These are phyloP conservation scores for Gryon sp. DNA, from an alignment of 1,140 invertebrate genomes.

Conservation along the genomic window DNA sequence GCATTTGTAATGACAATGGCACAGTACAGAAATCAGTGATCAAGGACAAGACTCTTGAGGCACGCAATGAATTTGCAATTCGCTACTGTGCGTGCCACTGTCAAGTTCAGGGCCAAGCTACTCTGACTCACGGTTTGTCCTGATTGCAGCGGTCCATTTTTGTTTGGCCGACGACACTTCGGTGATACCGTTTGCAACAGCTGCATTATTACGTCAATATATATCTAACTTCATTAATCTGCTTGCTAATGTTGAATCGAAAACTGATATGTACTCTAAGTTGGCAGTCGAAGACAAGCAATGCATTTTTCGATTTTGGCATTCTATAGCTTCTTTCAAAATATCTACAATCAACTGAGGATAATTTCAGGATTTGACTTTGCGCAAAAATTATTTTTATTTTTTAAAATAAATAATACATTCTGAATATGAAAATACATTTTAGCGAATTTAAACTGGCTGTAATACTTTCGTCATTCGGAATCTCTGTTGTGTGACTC, in stretches of 20 bases:
- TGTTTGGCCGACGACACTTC: constrained; percentile 34
- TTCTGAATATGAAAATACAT: not conserved
- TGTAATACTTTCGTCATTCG: not conserved
- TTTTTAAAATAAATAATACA: too few species aligned
- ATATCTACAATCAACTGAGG: too few species aligned
- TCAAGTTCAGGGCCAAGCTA: constrained; percentile 53
- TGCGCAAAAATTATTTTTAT: too few species aligned
- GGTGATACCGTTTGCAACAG: constrained; percentile 11
- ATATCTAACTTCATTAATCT: not conserved
- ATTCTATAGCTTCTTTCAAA: too few species aligned
- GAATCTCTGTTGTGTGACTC: not conserved
- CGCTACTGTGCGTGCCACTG: constrained; percentile 52
- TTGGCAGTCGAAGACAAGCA: too few species aligned
- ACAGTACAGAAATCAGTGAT: constrained; percentile 34
- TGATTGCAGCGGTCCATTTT: constrained; percentile 48
- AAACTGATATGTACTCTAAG: too few species aligned
- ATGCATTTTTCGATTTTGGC: too few species aligned
- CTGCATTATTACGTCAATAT: constrained; percentile 14
- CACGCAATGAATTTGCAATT: constrained; percentile 61
- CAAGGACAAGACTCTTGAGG: constrained; percentile 54
- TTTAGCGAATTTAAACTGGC: not conserved
- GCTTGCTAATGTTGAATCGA: not conserved
- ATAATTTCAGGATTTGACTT: too few species aligned
- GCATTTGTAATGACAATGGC: constrained; percentile 43
- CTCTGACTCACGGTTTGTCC: constrained; percentile 46